Evolutionary conservation across 2,113 vertebrate genomes (phyloP).

Genomic region (Columbina picui): DNA sequence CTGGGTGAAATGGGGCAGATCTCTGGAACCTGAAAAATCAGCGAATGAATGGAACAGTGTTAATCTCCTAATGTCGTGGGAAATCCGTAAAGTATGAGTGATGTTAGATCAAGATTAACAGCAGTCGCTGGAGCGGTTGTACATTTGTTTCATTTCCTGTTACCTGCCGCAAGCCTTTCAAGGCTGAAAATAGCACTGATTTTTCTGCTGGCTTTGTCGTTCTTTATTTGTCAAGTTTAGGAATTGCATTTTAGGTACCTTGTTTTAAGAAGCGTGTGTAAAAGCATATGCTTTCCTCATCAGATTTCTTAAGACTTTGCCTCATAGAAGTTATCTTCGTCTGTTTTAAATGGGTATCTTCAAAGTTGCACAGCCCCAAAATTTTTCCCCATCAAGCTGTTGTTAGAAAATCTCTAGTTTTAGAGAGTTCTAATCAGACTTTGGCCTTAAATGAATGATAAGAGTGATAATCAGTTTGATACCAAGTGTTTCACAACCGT

Average conservation of each 20-base stretch:
- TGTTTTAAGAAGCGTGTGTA: background rate
- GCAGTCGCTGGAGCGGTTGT: background rate
- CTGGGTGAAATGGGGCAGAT: background rate
- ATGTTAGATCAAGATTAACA: slow-evolving; percentile 48
- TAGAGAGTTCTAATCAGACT: background rate
- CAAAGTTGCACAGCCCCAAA: background rate
- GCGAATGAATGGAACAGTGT: background rate
- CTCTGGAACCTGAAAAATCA: background rate
- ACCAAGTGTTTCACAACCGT: background rate
- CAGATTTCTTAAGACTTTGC: background rate
- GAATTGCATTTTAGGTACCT: background rate
- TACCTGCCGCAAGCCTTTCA: background rate
- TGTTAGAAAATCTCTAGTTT: background rate
- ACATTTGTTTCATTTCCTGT: slow-evolving; percentile 62
- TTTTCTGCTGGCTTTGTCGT: slow-evolving; percentile 22
- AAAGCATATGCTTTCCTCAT: background rate
- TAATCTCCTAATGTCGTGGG: slow-evolving; percentile 22
- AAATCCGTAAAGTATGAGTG: slow-evolving; percentile 34
- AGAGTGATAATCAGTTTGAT: background rate
- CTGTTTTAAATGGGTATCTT: background rate
- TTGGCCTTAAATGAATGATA: background rate
- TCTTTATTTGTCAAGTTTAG: background rate
- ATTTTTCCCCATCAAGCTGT: background rate
- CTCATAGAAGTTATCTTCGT: background rate
- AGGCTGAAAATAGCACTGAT: background rate